Evolutionary conservation across 1,140 invertebrate species (phyloP).

Genomic region (Cataglyphis hispanica): DNA sequence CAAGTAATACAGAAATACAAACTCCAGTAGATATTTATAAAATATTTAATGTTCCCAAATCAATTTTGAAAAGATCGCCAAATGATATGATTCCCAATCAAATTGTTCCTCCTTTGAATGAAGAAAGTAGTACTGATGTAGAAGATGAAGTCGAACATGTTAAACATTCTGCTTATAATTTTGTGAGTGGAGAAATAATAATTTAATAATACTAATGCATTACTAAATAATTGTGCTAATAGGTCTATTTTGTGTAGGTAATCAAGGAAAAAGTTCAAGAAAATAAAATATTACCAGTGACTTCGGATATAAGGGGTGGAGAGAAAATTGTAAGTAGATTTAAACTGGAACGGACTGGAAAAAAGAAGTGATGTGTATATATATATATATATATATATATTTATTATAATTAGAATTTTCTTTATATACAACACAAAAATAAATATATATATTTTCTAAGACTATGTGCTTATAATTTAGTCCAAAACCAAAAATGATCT

Average conservation of each 20-base stretch:
- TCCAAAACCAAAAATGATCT: slow-evolving; percentile 3
- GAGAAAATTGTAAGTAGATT: slow-evolving; percentile 30
- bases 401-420: slow-evolving; percentile 4
- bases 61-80: slow-evolving; percentile 79
- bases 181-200: slow-evolving; percentile 50
- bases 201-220: slow-evolving; percentile 7
- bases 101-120: neutral
- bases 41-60: slow-evolving; percentile 76
- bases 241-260: slow-evolving; percentile 32
- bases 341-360: slow-evolving; percentile 26
- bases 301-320: neutral
- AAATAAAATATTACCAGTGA: neutral
- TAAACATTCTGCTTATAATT: slow-evolving; percentile 55
- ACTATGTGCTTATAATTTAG: neutral
- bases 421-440: neutral
- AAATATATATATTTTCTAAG: slow-evolving; percentile 1
- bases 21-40: slow-evolving; percentile 80
- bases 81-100: slow-evolving; percentile 62
- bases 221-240: neutral
- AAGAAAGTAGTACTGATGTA: slow-evolving; percentile 67
- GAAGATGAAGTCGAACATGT: slow-evolving; percentile 33
- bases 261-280: slow-evolving; percentile 16
- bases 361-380: slow-evolving; percentile 4
- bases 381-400: neutral
- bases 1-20: slow-evolving; percentile 63